These are phyloP conservation scores for Scaeva pyrastri DNA, from an alignment of 2,888 invertebrate species.

Conservation along the genomic window DNA sequence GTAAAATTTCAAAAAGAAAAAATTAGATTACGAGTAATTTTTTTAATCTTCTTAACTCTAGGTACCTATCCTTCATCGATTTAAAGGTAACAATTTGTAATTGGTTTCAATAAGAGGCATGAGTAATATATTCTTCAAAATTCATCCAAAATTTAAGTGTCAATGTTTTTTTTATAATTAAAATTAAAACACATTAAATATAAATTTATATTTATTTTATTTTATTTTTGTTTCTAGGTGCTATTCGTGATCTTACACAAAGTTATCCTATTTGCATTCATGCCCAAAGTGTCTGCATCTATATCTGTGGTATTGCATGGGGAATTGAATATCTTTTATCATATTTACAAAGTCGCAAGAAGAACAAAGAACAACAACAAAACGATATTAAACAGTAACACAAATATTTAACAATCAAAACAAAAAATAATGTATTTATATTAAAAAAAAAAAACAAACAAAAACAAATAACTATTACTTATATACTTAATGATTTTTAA, in stretches of 20 bases:
- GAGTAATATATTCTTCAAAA: background rate
- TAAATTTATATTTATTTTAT: no score
- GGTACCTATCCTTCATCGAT: background rate
- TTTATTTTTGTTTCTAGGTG: conserved; percentile 85
- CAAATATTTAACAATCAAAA: conserved; percentile 27
- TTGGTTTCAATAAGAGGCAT: background rate
- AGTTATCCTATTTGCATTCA: conserved; percentile 90
- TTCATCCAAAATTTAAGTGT: background rate
- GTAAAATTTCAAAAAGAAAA: no score
- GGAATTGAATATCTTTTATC: conserved; percentile 85
- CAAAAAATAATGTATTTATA: conserved; percentile 19
- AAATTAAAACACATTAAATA: background rate
- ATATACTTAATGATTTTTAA: conserved; percentile 35
- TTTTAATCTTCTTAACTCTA: no score
- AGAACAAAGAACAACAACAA: conserved; percentile 66
- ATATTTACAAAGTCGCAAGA: conserved; percentile 78
- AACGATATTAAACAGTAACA: conserved; percentile 70
- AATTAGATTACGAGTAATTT: no score
- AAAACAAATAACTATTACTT: conserved; percentile 27
- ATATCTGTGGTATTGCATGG: conserved; percentile 89
- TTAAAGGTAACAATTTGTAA: conserved; percentile 11
- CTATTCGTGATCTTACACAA: conserved; percentile 88
- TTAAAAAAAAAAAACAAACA: conserved; percentile 4
- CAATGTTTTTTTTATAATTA: background rate
- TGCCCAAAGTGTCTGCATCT: conserved; percentile 89